These are phyloP conservation scores for Cheilosia vulpina DNA, from an alignment of 2,888 invertebrate genomes.

Conservation along the genomic window DNA sequence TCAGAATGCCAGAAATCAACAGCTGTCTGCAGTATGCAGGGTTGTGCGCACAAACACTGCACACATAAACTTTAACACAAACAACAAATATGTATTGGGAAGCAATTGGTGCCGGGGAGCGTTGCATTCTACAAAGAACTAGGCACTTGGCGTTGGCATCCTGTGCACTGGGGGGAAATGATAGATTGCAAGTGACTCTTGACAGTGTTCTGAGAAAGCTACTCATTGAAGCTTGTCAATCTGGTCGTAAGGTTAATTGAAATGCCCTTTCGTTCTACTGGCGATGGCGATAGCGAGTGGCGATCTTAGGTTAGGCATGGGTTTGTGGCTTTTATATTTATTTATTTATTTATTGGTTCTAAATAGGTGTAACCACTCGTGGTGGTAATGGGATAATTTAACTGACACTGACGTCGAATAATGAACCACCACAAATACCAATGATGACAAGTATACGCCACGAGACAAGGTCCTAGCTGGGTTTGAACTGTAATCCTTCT, in stretches of 20 bases:
- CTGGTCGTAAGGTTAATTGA: slow-evolving; percentile 51
- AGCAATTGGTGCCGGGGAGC: slow-evolving; percentile 37
- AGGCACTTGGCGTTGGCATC: slow-evolving; percentile 42
- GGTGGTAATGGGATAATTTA: no score
- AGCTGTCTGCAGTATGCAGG: slow-evolving; percentile 44
- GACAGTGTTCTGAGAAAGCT: slow-evolving; percentile 15
- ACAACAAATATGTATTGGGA: slow-evolving; percentile 22
- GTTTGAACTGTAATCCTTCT: no score
- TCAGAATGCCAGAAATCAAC: slow-evolving; percentile 72
- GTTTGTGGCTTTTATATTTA: no score
- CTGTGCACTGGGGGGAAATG: slow-evolving; percentile 27
- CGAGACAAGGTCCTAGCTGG: no score
- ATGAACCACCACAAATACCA: no score
- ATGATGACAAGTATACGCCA: no score
- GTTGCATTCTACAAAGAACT: slow-evolving; percentile 39
- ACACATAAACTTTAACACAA: slow-evolving; percentile 7
- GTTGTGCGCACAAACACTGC: slow-evolving; percentile 12
- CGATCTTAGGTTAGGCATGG: neutral
- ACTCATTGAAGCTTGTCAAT: slow-evolving; percentile 18
- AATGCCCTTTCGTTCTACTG: slow-evolving; percentile 29
- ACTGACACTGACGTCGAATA: no score
- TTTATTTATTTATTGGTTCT: no score
- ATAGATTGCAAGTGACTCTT: slow-evolving; percentile 48
- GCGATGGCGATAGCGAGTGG: neutral
- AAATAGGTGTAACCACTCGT: no score